These are phyloP conservation scores for Lasiurus cinereus DNA, from an alignment of 2,113 vertebrate species.

Conservation along the genomic window DNA sequence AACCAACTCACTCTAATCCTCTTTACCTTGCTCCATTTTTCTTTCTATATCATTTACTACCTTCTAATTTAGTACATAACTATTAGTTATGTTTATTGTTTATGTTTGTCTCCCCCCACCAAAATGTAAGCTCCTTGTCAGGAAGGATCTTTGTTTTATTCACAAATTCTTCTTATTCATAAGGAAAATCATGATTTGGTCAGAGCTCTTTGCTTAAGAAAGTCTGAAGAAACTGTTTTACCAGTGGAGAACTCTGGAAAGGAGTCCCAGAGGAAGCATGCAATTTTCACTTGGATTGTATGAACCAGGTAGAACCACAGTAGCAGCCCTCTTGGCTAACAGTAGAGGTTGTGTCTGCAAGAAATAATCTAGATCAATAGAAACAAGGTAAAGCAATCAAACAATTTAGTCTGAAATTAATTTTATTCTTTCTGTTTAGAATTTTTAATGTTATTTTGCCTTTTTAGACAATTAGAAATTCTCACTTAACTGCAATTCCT, in stretches of 20 bases:
- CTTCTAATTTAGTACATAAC: neutral
- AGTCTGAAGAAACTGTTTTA: neutral
- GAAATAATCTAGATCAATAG: neutral
- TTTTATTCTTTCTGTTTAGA: neutral
- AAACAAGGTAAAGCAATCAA: neutral
- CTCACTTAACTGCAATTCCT: neutral
- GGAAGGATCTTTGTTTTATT: neutral
- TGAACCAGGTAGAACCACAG: neutral
- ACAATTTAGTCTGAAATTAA: neutral
- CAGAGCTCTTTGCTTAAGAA: neutral
- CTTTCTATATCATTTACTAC: neutral
- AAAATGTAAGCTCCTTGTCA: neutral
- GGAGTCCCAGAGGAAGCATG: neutral
- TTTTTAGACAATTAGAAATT: neutral
- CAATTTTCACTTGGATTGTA: neutral
- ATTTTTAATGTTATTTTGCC: conserved; percentile 6
- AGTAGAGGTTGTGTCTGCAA: neutral
- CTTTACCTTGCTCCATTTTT: neutral
- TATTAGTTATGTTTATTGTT: neutral
- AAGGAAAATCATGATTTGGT: neutral
- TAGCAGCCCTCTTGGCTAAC: neutral
- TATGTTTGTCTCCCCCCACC: neutral
- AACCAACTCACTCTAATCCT: neutral
- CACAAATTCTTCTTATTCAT: neutral
- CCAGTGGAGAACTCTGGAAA: neutral